phyloP scores from a whole-genome alignment of 2,797 vertebrate genomes.

The Hydrolagus colliei region DNA sequence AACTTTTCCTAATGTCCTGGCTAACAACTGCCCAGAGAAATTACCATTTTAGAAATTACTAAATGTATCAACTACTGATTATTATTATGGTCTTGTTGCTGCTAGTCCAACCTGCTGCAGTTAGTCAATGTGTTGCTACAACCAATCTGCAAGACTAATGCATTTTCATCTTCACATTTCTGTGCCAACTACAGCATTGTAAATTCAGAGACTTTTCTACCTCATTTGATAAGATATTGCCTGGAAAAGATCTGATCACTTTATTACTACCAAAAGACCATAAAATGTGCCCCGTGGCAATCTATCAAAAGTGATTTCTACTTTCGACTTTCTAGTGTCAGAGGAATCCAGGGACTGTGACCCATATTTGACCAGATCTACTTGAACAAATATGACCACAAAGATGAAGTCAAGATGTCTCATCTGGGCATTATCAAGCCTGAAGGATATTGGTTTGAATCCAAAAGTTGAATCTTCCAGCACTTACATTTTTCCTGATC shows the following conservation, averaged over 20 bases:
- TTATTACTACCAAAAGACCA: conserved; percentile 3
- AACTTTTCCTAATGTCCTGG: not conserved
- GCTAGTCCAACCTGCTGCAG: not conserved
- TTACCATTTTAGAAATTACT: too few relatives aligned
- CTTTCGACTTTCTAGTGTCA: not conserved
- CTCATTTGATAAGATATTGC: not conserved
- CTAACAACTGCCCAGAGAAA: not conserved
- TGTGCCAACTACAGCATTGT: not conserved
- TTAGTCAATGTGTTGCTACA: not conserved
- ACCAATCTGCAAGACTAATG: not conserved
- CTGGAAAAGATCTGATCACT: not conserved
- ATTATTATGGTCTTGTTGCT: not conserved
- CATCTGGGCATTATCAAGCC: not conserved
- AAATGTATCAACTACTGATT: not conserved
- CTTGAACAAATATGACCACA: not conserved
- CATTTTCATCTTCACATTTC: not conserved
- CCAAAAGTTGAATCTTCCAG: too few relatives aligned
- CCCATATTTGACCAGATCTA: not conserved
- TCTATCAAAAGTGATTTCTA: not conserved
- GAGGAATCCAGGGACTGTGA: not conserved
- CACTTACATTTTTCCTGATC: too few relatives aligned
- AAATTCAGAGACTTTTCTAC: conserved; percentile 16
- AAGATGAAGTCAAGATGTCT: not conserved
- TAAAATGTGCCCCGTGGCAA: not conserved
- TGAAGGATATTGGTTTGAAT: too few relatives aligned